Percentiles rank a stretch among this genome's conserved stretches.
These are phyloP conservation scores for Conger conger DNA, from an alignment of 2,113 vertebrate genomes.

Conservation along the genomic window DNA sequence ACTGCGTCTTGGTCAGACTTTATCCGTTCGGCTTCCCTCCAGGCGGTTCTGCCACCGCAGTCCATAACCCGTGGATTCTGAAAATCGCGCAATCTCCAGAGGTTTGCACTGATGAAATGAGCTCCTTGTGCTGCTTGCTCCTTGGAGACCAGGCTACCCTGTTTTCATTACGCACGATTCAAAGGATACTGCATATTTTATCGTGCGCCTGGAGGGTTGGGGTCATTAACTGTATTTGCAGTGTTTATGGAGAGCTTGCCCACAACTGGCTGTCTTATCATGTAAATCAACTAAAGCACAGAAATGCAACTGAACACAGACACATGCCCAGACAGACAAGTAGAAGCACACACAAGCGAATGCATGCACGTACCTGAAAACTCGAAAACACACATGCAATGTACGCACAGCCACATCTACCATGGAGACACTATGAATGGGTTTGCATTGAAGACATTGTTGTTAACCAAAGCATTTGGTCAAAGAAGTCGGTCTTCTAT, in stretches of 20 bases:
- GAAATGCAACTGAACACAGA: background rate
- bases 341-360: background rate
- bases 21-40: background rate
- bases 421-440: constrained; percentile 8
- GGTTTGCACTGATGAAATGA: background rate
- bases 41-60: background rate
- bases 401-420: background rate
- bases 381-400: background rate
- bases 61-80: background rate
- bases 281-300: background rate
- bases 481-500: constrained; percentile 27
- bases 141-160: background rate
- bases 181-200: background rate
- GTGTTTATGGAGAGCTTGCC: background rate
- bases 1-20: background rate
- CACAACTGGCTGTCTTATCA: background rate
- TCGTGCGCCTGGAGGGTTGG: background rate
- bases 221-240: background rate
- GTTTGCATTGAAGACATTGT: background rate
- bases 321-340: background rate
- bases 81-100: background rate
- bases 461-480: constrained; percentile 16
- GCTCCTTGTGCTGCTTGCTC: background rate
- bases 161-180: background rate
- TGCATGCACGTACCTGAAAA: too few relatives aligned